Evolutionary conservation across 1,140 invertebrate genomes (phyloP), one percentile per base, ranked within the genome.

Genomic region (Stegodyphus mimosarum): DNA sequence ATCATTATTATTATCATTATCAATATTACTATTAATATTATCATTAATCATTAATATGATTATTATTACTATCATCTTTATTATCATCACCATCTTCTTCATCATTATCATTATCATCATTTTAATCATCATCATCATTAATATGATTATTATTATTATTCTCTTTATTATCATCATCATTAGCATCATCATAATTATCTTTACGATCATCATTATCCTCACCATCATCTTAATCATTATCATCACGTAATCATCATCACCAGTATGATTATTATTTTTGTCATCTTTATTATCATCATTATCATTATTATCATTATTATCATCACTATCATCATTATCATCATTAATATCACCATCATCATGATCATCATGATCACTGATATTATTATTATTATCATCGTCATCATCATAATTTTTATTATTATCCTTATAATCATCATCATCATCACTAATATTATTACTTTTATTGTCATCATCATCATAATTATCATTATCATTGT

Each of bases 401-500:
- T 69, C 17, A 69, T 69, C 17, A 17, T 69, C 17, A 69, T 69
- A 7, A 69, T 69, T 33, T 9, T 69, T 33, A 69, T 69, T 33
- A 17, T 69, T 33, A 69, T 69, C 17, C 7, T 69, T 33, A 69
- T 69, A 7, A 69, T 69, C 17, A 69, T 69, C 17, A 69, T 69
- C 17, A 69, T 69, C 17, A 69, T 69, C 17, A 69, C 18, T 33
- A 69, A 6, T 33, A 17, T 17, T 69, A 69, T 69, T 33, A 69
- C 17, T 33, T 9, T 69, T 33, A 69, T 69, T 33, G 18, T 69
- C 17, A 17, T 69, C 17, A 69, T 69, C 17, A 69, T 69, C 17
- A 69, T 69, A 7, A 69, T 69, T 33, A 69, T 69, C 17, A 69
- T 69, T 33, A 69, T 69, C 17, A 69, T 69, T 33, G 17, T 69